Base-by-base conservation (phyloP, 2,797 vertebrate species). In the Poeciliopsis gracilis region DNA sequence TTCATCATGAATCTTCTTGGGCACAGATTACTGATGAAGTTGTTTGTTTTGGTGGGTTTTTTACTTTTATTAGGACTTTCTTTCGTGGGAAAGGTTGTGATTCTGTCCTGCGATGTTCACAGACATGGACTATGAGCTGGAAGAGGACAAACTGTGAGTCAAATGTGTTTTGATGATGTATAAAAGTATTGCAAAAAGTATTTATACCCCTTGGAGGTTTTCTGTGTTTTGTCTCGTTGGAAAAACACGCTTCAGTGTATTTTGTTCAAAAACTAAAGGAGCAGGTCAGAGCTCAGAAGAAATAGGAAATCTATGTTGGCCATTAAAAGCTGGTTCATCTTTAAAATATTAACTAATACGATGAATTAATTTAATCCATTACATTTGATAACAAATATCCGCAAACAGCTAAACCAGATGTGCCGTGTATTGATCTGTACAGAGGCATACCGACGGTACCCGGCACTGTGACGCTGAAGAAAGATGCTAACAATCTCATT, bases 111-210 rank as follows among this genome's bases (percentile, higher is more conserved):
- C n/a, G 9, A 98, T 98, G 97, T 98, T 98, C 92, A 95, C 97
- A 72, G 98, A 99, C 92, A 96, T 98, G 97, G 98, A 99, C 81
- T 99, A 97, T 89, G 98, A 99, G 83, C 90, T 99, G 87, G 98
- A 99, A 83, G 98, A 99, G 87, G 98, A 99, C 93, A 99, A 99
- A 83, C 94, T 99, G 98, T 99, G 92, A 97, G 98, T 97, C 30
- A 53, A 11, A 51, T 4, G 15, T 73, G 8, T 78, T 47, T 72
- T 12, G 45, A 33, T 77, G 3, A 11, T 67, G 49, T 33, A 20
- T 57, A 13, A 41, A 47, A 0, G 0, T 0, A 8, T 45, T 8
- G 6, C 13, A 16, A 8, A 46, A 46, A 55, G 12, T 9, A 43
- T 73, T 36, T 16, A 59, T 4, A 5, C 36, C 3, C 4, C 3